These are phyloP conservation scores for Hypomecis atomaria DNA, from an alignment of 2,888 invertebrate genomes.

Conservation along the genomic window DNA sequence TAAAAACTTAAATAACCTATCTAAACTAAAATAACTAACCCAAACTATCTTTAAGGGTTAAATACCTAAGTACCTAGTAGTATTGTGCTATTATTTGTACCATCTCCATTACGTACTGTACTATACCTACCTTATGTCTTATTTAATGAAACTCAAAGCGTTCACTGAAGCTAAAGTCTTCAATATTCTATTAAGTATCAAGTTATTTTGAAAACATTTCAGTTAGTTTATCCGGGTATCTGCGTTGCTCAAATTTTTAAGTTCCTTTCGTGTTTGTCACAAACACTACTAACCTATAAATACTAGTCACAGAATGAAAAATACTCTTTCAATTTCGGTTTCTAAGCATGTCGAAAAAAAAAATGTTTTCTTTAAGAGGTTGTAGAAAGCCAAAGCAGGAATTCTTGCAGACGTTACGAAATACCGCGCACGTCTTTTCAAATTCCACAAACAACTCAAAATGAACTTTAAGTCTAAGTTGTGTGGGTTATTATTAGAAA, in stretches of 20 bases:
- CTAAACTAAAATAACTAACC: no score
- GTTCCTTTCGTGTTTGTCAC: constrained; percentile 1
- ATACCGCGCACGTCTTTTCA: background rate
- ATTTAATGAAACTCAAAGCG: no score
- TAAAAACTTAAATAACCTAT: no score
- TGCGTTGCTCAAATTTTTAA: background rate
- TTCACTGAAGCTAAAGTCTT: no score
- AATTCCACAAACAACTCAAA: constrained; percentile 2
- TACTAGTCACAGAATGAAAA: background rate
- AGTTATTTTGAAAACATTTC: background rate
- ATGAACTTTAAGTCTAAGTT: background rate
- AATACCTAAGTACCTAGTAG: no score
- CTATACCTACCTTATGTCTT: no score
- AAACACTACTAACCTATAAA: background rate
- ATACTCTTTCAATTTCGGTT: background rate
- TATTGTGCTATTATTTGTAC: no score
- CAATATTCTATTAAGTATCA: no score
- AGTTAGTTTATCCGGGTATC: background rate
- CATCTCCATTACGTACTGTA: no score
- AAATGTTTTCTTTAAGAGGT: constrained; percentile 3
- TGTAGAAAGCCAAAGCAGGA: constrained; percentile 8
- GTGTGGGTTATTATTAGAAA: background rate
- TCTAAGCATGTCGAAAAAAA: constrained; percentile 1
- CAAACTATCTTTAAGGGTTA: no score
- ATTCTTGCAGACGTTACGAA: constrained; percentile 4